Evolutionary conservation across 2,113 vertebrate species (phyloP).

Genomic region (Nerophis ophidion): DNA sequence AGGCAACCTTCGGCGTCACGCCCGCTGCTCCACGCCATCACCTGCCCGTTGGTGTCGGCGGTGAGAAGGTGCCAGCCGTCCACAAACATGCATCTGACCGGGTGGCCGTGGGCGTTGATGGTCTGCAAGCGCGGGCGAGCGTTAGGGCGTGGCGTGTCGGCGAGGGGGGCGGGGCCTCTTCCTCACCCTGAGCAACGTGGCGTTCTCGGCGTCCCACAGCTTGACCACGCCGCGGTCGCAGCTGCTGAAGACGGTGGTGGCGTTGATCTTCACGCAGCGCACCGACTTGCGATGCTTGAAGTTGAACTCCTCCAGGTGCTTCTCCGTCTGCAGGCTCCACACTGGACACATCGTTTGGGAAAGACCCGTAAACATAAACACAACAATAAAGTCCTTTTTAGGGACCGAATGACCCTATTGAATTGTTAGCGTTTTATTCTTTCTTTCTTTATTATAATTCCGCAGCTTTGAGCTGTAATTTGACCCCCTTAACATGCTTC

Average conservation of each 20-base stretch:
- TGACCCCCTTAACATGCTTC: no score
- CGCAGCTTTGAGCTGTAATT: no score
- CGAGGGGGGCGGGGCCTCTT: not conserved
- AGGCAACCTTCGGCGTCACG: constrained; percentile 68
- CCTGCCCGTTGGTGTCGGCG: constrained; percentile 71
- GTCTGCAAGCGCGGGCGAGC: constrained; percentile 54
- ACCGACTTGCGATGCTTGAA: constrained; percentile 77
- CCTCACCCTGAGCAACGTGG: constrained; percentile 74
- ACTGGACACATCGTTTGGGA: constrained; percentile 59
- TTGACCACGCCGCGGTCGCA: constrained; percentile 78
- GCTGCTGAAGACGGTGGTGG: constrained; percentile 71
- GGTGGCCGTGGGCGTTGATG: constrained; percentile 71
- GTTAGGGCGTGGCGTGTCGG: not conserved
- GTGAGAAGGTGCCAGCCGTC: constrained; percentile 83
- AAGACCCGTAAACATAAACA: not conserved
- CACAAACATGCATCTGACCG: constrained; percentile 78
- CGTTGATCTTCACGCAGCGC: constrained; percentile 70
- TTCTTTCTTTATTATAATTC: no score
- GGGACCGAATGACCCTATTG: no score
- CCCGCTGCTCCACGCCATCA: constrained; percentile 82
- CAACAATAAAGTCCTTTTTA: no score
- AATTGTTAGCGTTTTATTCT: no score
- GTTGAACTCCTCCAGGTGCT: constrained; percentile 64
- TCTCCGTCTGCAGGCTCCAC: constrained; percentile 78
- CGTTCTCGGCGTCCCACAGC: constrained; percentile 73